phyloP scores from a whole-genome alignment of 1,140 invertebrate species.

The Aphelenchoides besseyi region DNA sequence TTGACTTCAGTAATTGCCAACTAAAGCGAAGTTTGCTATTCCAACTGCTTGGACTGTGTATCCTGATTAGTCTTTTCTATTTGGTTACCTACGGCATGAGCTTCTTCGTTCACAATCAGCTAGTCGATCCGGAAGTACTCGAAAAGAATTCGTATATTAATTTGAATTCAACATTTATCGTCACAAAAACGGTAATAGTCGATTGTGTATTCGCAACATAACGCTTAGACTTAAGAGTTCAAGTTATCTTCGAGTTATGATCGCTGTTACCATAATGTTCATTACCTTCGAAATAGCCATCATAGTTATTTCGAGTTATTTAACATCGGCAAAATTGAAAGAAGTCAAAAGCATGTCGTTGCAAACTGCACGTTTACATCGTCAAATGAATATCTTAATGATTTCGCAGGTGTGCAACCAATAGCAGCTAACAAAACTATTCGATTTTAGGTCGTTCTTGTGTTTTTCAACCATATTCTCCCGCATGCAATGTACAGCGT shows the following conservation, averaged over 20 bases:
- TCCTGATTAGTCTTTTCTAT: background rate
- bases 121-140: background rate
- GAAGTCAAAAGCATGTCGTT: background rate
- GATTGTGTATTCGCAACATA: background rate
- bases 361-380: constrained; percentile 7
- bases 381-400: background rate
- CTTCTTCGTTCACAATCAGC: background rate
- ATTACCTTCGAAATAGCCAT: background rate
- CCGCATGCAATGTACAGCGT: background rate
- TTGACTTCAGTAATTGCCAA: background rate
- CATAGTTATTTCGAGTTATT: background rate
- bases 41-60: background rate
- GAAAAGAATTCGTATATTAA: background rate
- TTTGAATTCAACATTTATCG: background rate
- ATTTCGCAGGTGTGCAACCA: background rate
- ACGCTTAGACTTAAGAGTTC: background rate
- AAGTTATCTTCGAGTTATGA: background rate
- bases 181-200: background rate
- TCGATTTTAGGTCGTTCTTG: background rate
- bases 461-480: background rate
- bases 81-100: background rate
- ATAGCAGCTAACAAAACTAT: background rate
- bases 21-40: background rate
- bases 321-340: background rate
- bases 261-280: background rate